Base-by-base conservation (phyloP, 2,888 invertebrate genomes). In the Agonopterix heracliana region DNA sequence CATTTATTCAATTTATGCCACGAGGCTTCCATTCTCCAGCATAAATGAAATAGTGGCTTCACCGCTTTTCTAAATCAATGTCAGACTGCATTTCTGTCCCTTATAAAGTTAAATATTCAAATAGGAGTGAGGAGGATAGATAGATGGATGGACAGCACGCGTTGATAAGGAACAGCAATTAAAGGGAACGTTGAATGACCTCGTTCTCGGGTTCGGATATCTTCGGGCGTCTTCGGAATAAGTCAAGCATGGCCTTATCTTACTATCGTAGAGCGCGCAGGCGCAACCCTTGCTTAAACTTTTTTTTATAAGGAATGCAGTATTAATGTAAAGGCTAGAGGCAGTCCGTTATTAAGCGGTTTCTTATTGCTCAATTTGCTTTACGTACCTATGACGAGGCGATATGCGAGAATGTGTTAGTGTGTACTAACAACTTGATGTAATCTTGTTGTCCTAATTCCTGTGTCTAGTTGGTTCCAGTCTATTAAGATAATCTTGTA, bases 121-220 rank as follows among this genome's bases (percentile, higher is more conserved):
- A 72, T 71, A 60, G 50, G 74, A 66, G 68, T 44, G 63, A 83
- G 59, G 57, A 66, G 61, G 77, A 79, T 49, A 54, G 66, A 54
- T 55, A 60, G 59, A 73, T 59, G 54, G 54, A 53, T 34, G 47
- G 45, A 34, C 52, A 52, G 49, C 56, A 49, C 60, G 59, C 45
- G 82, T 71, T 67, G 73, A 76, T 79, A 82, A 80, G 72, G 66
- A 81, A 85, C 70, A 63, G 74, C 74, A 73, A 76, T 77, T 74
- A 78, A 72, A 73, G 66, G 69, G 71, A 79, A 73, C 83, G 80
- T 74, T 74, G 77, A 81, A 80, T 80, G 83, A 84, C 79, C 78
- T 79, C 71, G 66, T 63, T 68, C 63, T 58, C 56, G 47, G 41
- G 60, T 50, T 71, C 76, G 81, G 71, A 52, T 59, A 61, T 68